A percentile compares a stretch with the other conserved stretches of the same genome.
Conservation (phyloP, 2,797 vertebrate genomes). For the Myotis findleyi region DNA sequence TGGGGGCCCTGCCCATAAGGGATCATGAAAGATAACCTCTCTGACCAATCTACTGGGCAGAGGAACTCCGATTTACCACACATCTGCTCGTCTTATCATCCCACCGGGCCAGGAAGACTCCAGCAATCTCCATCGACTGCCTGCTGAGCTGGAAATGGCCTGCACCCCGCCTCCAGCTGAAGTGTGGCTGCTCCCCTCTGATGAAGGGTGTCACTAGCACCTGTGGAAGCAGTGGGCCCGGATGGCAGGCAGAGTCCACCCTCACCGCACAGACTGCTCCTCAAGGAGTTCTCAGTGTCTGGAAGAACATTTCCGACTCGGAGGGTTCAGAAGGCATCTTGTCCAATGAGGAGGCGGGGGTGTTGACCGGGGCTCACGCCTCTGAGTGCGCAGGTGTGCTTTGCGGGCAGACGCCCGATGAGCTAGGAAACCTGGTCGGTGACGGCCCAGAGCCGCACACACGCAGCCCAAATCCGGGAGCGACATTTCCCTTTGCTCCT, state of each 20-base stretch:
- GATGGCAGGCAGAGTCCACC: background rate
- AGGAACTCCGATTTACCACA: too few relatives aligned
- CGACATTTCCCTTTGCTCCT: background rate
- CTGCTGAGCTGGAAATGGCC: background rate
- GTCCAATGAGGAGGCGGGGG: background rate
- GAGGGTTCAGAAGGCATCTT: background rate
- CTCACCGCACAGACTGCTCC: background rate
- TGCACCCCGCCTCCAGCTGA: fast-evolving
- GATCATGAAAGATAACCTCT: too few relatives aligned
- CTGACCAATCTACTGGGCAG: too few relatives aligned
- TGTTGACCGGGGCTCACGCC: background rate
- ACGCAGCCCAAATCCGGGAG: background rate
- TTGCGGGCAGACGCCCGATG: background rate
- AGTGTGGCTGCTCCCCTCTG: background rate
- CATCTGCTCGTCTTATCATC: too few relatives aligned
- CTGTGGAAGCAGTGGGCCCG: background rate
- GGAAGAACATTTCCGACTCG: background rate
- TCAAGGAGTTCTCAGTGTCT: background rate
- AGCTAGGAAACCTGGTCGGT: background rate
- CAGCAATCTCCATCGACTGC: background rate
- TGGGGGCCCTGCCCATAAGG: too few relatives aligned
- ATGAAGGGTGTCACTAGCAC: conserved; percentile 1
- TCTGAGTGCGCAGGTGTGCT: background rate
- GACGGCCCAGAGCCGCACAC: background rate
- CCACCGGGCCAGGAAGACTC: fast-evolving